A percentile compares a stretch with the other conserved stretches of the same genome.
Evolutionary conservation across 2,888 invertebrate species (phyloP).

Genomic region (Melikaiella ostensackeni): DNA sequence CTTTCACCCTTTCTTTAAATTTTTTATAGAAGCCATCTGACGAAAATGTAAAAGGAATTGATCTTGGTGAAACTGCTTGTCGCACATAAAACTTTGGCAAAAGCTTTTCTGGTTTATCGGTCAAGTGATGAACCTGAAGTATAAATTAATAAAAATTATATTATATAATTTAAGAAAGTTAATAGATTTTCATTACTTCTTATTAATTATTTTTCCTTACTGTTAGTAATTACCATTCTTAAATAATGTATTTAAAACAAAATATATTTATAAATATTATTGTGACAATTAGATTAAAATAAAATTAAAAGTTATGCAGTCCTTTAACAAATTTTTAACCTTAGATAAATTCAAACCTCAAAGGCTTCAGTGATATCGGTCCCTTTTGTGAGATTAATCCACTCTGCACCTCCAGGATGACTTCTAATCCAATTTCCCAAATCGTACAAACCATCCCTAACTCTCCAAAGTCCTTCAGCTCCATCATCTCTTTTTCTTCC

Average conservation of each 20-base stretch:
- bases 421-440: slow-evolving; percentile 86
- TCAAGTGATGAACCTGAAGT: slow-evolving; percentile 81
- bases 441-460: slow-evolving; percentile 89
- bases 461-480: slow-evolving; percentile 87
- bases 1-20: slow-evolving; percentile 80
- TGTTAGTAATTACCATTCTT: too few species aligned
- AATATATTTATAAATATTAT: too few species aligned
- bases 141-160: background rate
- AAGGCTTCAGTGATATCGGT: slow-evolving; percentile 90
- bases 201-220: too few species aligned
- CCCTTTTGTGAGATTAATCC: slow-evolving; percentile 86
- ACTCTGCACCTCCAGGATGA: slow-evolving; percentile 92
- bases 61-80: slow-evolving; percentile 82
- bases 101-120: slow-evolving; percentile 79
- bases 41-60: slow-evolving; percentile 85
- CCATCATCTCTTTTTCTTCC: slow-evolving; percentile 84
- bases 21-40: slow-evolving; percentile 87
- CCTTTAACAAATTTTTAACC: background rate
- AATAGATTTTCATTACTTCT: too few species aligned
- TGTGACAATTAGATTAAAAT: too few species aligned
- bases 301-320: too few species aligned
- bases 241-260: too few species aligned
- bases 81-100: slow-evolving; percentile 84
- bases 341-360: slow-evolving; percentile 76
- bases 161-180: too few species aligned